Conservation (phyloP, 2,113 vertebrate species). For the Centrocercus urophasianus region DNA sequence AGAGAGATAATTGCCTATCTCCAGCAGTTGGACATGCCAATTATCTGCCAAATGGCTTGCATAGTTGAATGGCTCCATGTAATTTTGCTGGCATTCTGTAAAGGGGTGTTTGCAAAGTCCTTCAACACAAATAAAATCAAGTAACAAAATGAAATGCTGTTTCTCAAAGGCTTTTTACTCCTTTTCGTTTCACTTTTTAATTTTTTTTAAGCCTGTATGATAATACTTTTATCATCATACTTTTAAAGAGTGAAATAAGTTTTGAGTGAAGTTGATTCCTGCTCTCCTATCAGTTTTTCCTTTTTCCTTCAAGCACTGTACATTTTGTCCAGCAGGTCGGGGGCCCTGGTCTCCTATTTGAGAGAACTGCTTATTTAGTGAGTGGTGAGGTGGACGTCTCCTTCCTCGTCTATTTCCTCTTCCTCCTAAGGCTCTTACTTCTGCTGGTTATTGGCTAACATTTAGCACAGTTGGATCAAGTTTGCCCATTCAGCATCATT, state of each 20-base stretch:
- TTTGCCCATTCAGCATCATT: slow-evolving; percentile 1
- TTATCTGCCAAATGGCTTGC: not conserved
- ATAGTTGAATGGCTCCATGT: not conserved
- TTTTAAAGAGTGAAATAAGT: not conserved
- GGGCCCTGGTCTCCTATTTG: not conserved
- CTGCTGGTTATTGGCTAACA: not conserved
- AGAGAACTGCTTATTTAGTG: not conserved
- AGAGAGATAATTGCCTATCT: not conserved
- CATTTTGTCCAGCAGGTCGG: not conserved
- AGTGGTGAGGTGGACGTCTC: rapidly evolving
- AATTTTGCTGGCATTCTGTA: slow-evolving; percentile 10
- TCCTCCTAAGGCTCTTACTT: not conserved
- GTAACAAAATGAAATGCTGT: not conserved
- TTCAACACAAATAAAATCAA: not conserved
- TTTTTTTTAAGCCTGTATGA: not conserved
- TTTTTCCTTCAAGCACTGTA: not conserved
- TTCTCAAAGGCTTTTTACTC: not conserved
- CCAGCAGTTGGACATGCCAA: not conserved
- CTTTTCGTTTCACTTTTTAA: not conserved
- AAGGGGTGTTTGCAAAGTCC: not conserved
- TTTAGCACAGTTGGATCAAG: not conserved
- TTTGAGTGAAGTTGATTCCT: not conserved
- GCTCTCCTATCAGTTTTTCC: not conserved
- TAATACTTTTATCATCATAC: not conserved
- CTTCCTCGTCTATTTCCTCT: not conserved